Evolutionary conservation across 2,888 invertebrate species (phyloP), one percentile per base, ranked within the genome.

Genomic region (Antheraea yamamai): DNA sequence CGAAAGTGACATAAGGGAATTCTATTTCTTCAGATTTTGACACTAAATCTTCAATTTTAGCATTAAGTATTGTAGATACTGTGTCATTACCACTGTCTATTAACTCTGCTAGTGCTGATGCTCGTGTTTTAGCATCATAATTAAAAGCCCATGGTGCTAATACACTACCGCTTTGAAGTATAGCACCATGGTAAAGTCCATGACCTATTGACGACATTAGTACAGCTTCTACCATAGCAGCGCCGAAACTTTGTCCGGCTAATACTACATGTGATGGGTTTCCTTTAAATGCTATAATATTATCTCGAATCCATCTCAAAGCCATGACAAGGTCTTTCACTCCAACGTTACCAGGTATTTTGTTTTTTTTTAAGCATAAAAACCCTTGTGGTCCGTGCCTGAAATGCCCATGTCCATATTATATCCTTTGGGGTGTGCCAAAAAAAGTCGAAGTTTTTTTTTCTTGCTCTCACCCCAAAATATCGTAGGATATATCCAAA

Each of bases 231-330:
- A 89, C 90, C 76, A 94, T 89, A 0, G 94, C 93, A 0, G 94
- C 94, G 14, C 91, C 94, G 52, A 91, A 88, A 26, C 94, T 83
- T 77, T 94, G 93, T 1, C 95, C 94, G 0, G 84, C 94, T 8
- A 92, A 76, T 7, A 91, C 87, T 2, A 94, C 88, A 75, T 86
- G 88, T 4, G 89, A 80, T 2, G 94, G 87, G 76, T 91, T 90
- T n/a, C 95, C 95, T 75, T 88, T 86, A 75, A 95, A 95, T 0
- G 94, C 94, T 2, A 90, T 84, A 8, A 94, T 92, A 77, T 94
- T 95, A 76, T 95, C 95, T 73, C 91, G 83, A 3, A 93, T 85
- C 95, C 95, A 95, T 70, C 92, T 83, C 68, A 95, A 77, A 1
- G 92, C 94, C 66, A 88, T 74, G 0, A 94, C 85, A 0, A 91